Conservation (phyloP, 2,797 vertebrate genomes). For the Eremophila alpestris region DNA sequence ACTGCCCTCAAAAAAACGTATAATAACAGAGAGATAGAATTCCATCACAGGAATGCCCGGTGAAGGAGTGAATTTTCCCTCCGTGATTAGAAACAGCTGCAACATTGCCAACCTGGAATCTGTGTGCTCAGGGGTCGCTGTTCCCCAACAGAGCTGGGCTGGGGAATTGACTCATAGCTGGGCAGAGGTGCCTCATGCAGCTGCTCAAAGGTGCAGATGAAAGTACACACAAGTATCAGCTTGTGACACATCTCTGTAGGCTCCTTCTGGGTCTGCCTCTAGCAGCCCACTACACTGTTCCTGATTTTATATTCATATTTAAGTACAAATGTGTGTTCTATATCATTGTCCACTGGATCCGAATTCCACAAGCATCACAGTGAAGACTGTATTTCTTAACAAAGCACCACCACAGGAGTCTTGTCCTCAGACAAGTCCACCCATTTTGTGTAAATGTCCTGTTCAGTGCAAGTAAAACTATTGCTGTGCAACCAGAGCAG, state of each 20-base stretch:
- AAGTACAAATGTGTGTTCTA: fast-evolving
- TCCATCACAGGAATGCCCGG: background rate
- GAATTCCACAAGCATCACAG: background rate
- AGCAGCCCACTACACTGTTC: background rate
- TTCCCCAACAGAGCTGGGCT: background rate
- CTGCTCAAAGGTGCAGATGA: background rate
- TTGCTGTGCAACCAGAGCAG: background rate
- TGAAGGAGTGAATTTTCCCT: background rate
- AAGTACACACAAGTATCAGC: fast-evolving
- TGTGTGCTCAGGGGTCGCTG: background rate
- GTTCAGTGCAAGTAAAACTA: background rate
- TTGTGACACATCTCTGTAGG: background rate
- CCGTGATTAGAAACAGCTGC: background rate
- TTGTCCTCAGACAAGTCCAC: background rate
- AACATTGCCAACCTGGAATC: no score
- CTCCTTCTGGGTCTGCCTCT: background rate
- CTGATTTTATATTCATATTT: background rate
- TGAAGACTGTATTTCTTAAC: background rate
- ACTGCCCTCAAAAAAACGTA: background rate
- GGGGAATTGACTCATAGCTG: background rate
- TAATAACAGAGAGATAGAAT: background rate
- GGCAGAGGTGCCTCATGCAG: no score
- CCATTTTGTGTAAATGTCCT: no score
- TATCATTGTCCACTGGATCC: background rate
- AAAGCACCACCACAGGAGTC: background rate